Conservation (phyloP, 23 tunicate species). For the Phallusia fumigata region DNA sequence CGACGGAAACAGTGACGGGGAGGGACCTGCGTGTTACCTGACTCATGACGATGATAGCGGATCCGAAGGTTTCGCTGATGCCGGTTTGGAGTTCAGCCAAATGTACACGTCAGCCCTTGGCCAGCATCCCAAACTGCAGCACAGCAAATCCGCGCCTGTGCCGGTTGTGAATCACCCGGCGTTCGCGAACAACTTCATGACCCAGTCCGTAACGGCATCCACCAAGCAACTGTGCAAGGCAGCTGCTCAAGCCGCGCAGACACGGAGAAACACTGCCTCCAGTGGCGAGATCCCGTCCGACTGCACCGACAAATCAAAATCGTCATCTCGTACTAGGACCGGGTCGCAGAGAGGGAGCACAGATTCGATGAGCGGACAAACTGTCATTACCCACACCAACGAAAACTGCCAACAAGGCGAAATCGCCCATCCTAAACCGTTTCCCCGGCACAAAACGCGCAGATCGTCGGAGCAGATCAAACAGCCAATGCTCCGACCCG, state of each 20-base stretch:
- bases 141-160: conserved; percentile 30
- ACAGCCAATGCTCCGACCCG: conserved; percentile 8
- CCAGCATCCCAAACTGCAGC: background rate
- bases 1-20: conserved; percentile 70
- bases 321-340: conserved; percentile 5
- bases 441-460: conserved; percentile 16
- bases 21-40: conserved; percentile 70
- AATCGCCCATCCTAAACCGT: background rate
- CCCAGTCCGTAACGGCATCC: conserved; percentile 46
- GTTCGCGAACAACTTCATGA: conserved; percentile 13
- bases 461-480: conserved; percentile 29
- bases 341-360: conserved; percentile 1
- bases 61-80: conserved; percentile 69
- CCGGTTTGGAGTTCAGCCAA: conserved; percentile 46
- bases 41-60: conserved; percentile 61
- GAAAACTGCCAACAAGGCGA: conserved; percentile 8
- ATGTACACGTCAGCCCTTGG: conserved; percentile 8
- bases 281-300: background rate
- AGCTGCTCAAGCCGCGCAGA: conserved; percentile 50
- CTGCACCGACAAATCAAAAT: background rate
- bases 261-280: conserved; percentile 23
- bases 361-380: background rate
- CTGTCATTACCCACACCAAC: background rate
- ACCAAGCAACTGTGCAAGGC: conserved; percentile 52
- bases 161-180: conserved; percentile 44